Evolutionary conservation across 2,888 invertebrate genomes (phyloP), one percentile per base, ranked within the genome.

Genomic region (Pristionchus maxplancki): DNA sequence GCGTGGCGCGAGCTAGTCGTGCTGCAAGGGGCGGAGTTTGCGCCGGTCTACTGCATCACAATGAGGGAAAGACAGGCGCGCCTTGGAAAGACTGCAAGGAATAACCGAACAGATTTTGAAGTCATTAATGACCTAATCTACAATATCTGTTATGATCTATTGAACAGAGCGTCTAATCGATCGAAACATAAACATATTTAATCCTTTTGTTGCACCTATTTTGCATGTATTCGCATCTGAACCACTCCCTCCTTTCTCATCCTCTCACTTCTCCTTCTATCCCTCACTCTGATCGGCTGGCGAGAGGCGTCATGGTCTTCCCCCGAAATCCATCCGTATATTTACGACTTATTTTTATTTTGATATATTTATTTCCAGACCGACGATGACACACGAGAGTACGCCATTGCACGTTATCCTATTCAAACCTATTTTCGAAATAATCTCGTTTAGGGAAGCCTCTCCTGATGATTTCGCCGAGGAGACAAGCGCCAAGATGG

Each of bases 311-410:
- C 28, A 64, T 64, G 64, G 64, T 28, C 31, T n/a, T n/a, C n/a
- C 6, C 13, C 9, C 31, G 34, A 20, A 24, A 24, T 71, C 20
- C 28, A 15, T 17, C 34, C 2, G 67, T 67, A 15, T 28, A 31
- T 67, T 34, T 67, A 67, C 34, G 15, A 17, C 17, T 64, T 67
- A 28, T 62, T 62, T 62, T 31, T 31, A 34, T 34, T 71, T 37
- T 71, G n/a, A 8, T 24, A 58, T 24, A 17, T 17, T 24, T 8
- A 3, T 74, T 48, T 78, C 15, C 78, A 78, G 78, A 78, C 48
- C n/a, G 78, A 78, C 28, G 78, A 78, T 6, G 78, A 78, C 78
- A 28, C 78, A 4, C 78, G 78, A 78, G 78, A 78, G 78, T 78
- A 34, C 78, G 78, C 15, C 28, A 0, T 15, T 40, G 44, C 44